Percentiles rank a stretch among this genome's conserved stretches.
These are phyloP conservation scores for Zosterops borbonicus DNA, from an alignment of 2,113 vertebrate genomes.

Conservation along the genomic window DNA sequence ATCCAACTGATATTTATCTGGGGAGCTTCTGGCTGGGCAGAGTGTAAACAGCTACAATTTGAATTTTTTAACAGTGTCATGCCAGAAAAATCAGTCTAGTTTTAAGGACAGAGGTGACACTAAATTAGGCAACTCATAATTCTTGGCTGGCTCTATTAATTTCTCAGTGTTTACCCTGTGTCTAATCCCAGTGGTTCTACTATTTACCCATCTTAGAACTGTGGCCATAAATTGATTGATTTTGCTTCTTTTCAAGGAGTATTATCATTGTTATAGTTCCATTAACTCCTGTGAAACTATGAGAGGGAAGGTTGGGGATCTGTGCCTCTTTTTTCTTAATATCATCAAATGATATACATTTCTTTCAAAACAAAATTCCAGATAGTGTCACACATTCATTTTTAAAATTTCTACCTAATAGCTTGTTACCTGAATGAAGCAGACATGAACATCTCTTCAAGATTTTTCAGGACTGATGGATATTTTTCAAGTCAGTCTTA, in stretches of 20 bases:
- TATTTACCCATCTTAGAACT: background rate
- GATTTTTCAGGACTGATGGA: background rate
- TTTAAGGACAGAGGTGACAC: background rate
- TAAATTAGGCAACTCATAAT: background rate
- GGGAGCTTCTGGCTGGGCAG: background rate
- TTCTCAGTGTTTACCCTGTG: background rate
- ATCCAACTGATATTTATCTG: background rate
- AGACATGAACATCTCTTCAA: background rate
- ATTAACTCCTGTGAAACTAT: background rate
- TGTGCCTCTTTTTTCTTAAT: background rate
- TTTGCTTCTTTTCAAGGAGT: background rate
- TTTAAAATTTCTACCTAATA: background rate
- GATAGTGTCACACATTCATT: background rate
- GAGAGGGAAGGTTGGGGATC: background rate
- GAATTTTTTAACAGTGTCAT: slow-evolving; percentile 32
- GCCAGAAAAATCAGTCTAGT: background rate
- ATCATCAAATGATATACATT: background rate
- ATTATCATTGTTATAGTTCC: background rate
- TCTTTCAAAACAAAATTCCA: background rate
- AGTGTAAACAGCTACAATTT: background rate
- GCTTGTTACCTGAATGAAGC: background rate
- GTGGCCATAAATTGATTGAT: background rate
- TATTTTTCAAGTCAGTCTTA: background rate
- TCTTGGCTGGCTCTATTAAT: background rate
- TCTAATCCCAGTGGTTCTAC: slow-evolving; percentile 27